Conservation (phyloP, 1,140 invertebrate genomes). For the Aradophagus sp. region DNA sequence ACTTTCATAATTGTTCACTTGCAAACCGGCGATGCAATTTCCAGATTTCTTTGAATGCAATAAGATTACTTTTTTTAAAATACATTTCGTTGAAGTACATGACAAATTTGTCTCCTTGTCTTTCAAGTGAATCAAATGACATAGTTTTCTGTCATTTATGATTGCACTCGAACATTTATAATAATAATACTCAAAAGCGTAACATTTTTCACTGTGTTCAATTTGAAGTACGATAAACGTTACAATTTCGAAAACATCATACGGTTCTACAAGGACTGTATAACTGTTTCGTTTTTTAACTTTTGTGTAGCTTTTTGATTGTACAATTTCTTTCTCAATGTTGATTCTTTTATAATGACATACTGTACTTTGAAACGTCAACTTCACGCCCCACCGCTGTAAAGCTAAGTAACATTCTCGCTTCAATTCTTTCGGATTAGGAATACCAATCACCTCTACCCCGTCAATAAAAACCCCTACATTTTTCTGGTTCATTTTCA, state of each 20-base stretch:
- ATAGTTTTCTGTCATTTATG: neutral
- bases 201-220: neutral
- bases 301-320: constrained; percentile 1
- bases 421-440: neutral
- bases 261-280: neutral
- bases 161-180: neutral
- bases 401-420: neutral
- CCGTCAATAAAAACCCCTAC: neutral
- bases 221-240: constrained; percentile 7
- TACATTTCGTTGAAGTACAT: too few species aligned
- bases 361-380: neutral
- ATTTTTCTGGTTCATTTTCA: neutral
- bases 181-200: constrained; percentile 11
- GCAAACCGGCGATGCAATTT: too few species aligned
- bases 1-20: too few species aligned
- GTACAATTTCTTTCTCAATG: constrained; percentile 3
- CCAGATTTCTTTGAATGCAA: too few species aligned
- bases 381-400: neutral
- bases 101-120: too few species aligned
- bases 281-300: constrained; percentile 7
- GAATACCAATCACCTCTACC: neutral
- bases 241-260: constrained; percentile 9
- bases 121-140: constrained; percentile 1
- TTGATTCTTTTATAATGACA: constrained; percentile 1
- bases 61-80: too few species aligned